Conservation (phyloP, 2,888 invertebrate genomes). For the Nomada goodeniana region DNA sequence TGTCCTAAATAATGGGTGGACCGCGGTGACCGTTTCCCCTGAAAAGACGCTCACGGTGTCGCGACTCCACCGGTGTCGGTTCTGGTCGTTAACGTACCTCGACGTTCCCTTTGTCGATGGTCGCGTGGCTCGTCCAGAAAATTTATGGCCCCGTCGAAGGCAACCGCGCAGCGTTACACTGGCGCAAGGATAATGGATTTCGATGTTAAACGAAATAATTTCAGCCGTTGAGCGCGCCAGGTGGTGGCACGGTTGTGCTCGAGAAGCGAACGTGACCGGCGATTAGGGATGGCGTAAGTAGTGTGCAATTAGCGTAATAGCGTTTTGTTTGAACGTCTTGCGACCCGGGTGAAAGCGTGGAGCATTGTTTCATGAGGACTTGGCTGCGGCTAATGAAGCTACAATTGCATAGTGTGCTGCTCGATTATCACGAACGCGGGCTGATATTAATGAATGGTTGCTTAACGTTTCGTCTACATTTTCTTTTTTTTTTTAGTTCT, state of each 20-base stretch:
- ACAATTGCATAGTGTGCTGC: background rate
- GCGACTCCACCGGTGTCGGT: background rate
- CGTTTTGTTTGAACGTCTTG: slow-evolving; percentile 17
- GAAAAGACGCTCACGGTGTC: slow-evolving; percentile 16
- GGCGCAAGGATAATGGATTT: slow-evolving; percentile 23
- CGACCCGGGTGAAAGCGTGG: slow-evolving; percentile 15
- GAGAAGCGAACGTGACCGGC: slow-evolving; percentile 13
- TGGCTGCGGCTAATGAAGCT: slow-evolving; percentile 14
- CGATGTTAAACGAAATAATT: slow-evolving; percentile 21
- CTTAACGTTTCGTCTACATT: background rate
- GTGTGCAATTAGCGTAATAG: slow-evolving; percentile 10
- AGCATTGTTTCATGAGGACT: slow-evolving; percentile 18
- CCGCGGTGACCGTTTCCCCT: slow-evolving; percentile 11
- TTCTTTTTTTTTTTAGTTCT: too few relatives aligned
- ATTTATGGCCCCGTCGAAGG: slow-evolving; percentile 43
- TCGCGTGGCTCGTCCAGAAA: slow-evolving; percentile 22
- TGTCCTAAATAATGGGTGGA: slow-evolving; percentile 14
- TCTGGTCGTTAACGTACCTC: slow-evolving; percentile 36
- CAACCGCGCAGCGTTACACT: slow-evolving; percentile 2
- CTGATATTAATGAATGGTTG: background rate
- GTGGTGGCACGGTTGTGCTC: too few relatives aligned
- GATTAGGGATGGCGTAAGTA: slow-evolving; percentile 21
- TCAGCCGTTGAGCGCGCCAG: background rate
- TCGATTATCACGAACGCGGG: background rate
- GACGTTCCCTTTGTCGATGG: slow-evolving; percentile 39